Base-by-base conservation (phyloP, 2,797 vertebrate genomes). In the Sphenodon punctatus region DNA sequence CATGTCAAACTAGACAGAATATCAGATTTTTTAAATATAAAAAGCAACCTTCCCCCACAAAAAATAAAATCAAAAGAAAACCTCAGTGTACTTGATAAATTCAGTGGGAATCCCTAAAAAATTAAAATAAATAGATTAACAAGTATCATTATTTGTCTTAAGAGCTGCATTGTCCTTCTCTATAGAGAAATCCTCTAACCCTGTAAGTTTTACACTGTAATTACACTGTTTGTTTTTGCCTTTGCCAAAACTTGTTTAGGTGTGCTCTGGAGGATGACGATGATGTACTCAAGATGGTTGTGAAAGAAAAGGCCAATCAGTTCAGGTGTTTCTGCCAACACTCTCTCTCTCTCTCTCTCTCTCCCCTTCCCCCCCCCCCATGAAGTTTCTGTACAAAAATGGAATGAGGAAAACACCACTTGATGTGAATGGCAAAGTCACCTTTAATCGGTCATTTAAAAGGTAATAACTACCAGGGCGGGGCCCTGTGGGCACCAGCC, bases 171-270 rank as follows among this genome's bases (percentile, higher is more conserved):
- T 88, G 82, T 88, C 86, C 85, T 80, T 32, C 82, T 65, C 78
- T 84, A 56, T 38, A 88, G 76, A 93, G 76, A 83, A 89, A 84
- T 70, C 63, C 36, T 58, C 69, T 70, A n/a, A 2, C 83, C 81
- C 65, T 82, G 63, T 2, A 48, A 73, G 84, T 78, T 88, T 48
- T 78, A 78, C 53, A 46, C 60, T 42, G 60, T 30, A 63, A 88
- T 70, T n/a, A 92, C 90, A 38, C 66, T 82, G 86, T 92, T 95
- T 95, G 93, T 90, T 95, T 95, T 88, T 88, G 91, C 88, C 72
- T 79, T 91, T 95, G 94, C 93, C 93, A 95, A 93, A 89, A 88
- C 90, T 91, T 92, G 92, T 94, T 95, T 81, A 91, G 93, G 87
- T 91, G 88, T 1, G 3, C 91, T 92, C 81, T 75, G 79, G 94